Conservation (phyloP, 2,888 invertebrate species). For the Colletes collaris region DNA sequence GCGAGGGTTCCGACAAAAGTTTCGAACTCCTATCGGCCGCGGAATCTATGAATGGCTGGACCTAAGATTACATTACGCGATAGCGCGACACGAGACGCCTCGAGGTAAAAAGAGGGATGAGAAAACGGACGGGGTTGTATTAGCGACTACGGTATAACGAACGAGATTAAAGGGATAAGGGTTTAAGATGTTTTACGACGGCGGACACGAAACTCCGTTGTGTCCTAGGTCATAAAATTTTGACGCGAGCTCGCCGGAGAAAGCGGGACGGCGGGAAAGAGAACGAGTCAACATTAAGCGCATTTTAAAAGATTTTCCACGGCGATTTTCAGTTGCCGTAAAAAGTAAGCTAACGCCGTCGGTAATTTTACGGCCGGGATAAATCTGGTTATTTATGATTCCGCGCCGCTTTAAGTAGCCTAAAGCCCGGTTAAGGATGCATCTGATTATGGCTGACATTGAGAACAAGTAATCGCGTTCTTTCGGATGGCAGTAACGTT, state of each 20-base stretch:
- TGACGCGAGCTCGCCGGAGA: conserved; percentile 41
- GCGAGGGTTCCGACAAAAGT: conserved; percentile 50
- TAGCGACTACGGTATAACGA: conserved; percentile 64
- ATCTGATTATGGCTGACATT: conserved; percentile 8
- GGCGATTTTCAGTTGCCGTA: conserved; percentile 33
- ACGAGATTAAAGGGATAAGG: conserved; percentile 68
- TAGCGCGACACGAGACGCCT: conserved; percentile 55
- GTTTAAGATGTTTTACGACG: conserved; percentile 63
- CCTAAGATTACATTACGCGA: conserved; percentile 65
- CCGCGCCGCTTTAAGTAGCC: conserved; percentile 33
- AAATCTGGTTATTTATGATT: conserved; percentile 56
- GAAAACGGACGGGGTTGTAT: conserved; percentile 58
- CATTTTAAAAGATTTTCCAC: conserved; percentile 36
- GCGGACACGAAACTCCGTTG: conserved; percentile 55
- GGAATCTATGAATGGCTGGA: conserved; percentile 66
- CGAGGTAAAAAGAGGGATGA: conserved; percentile 42
- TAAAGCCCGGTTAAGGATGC: conserved; percentile 30
- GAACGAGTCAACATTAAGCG: conserved; percentile 38
- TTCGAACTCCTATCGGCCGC: conserved; percentile 60
- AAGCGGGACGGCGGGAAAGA: not conserved
- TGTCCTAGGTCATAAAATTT: conserved; percentile 64
- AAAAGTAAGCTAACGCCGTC: conserved; percentile 24
- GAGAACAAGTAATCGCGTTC: conserved; percentile 8
- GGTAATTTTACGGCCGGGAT: conserved; percentile 38
- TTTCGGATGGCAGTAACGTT: conserved; percentile 3